Evolutionary conservation across 2,113 vertebrate genomes (phyloP).

Genomic region (Pluvialis apricaria): DNA sequence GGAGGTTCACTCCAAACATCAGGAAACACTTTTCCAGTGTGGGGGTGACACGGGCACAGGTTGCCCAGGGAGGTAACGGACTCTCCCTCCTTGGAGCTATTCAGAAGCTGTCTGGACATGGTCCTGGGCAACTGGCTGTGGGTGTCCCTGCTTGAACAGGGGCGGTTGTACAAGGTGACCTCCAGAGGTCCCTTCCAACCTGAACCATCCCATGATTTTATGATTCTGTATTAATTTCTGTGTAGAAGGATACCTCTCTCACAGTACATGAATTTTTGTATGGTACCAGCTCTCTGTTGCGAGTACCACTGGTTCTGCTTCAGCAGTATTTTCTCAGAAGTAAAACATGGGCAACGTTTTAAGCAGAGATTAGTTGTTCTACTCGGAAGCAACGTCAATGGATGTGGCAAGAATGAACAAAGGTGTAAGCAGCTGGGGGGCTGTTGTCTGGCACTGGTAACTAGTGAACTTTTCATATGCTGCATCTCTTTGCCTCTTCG

Average conservation of each 20-base stretch:
- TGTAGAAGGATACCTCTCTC: background rate
- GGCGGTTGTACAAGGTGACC: background rate
- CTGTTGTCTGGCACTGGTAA: background rate
- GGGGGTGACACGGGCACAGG: background rate
- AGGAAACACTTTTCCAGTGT: background rate
- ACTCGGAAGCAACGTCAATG: accelerated
- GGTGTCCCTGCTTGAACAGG: background rate
- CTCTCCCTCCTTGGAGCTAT: background rate
- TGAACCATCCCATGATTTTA: background rate
- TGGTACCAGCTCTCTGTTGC: background rate
- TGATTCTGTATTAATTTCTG: background rate
- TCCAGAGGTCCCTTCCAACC: background rate
- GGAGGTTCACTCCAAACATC: background rate
- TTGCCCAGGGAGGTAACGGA: background rate
- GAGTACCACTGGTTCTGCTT: background rate
- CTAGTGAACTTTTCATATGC: background rate
- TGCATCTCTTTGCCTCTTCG: background rate
- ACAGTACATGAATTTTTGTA: background rate
- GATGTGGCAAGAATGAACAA: background rate
- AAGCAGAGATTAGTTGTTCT: background rate
- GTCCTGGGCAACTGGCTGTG: background rate
- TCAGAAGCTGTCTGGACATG: background rate
- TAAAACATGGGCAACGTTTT: accelerated
- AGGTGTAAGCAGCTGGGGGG: background rate
- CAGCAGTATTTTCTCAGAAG: background rate